These are phyloP conservation scores for Cyclopterus lumpus DNA, from an alignment of 2,797 vertebrate species.

Conservation along the genomic window DNA sequence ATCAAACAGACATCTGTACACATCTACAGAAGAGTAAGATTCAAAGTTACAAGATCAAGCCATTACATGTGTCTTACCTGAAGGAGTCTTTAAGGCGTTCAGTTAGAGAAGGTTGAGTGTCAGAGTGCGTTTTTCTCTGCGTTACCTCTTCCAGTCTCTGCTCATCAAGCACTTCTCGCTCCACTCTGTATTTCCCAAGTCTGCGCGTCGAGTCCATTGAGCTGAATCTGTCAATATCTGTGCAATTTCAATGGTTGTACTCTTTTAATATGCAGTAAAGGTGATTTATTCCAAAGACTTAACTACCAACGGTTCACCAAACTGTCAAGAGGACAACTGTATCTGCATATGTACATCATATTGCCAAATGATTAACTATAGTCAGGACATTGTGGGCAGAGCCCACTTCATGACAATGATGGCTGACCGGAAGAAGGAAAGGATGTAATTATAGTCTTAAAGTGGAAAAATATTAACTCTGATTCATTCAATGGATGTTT, in stretches of 20 bases:
- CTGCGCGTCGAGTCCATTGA: slow-evolving; percentile 67
- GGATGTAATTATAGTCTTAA: slow-evolving; percentile 18
- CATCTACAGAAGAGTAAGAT: background rate
- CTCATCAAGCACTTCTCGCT: slow-evolving; percentile 87
- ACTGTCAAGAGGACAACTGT: slow-evolving; percentile 11
- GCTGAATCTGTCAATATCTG: slow-evolving; percentile 20
- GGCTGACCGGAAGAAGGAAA: slow-evolving; percentile 16
- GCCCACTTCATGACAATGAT: slow-evolving; percentile 11
- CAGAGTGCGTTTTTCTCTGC: slow-evolving; percentile 70
- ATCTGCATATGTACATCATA: slow-evolving; percentile 46
- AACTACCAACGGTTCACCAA: background rate
- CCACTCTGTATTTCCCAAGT: slow-evolving; percentile 73
- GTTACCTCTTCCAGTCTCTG: slow-evolving; percentile 87
- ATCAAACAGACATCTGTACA: background rate
- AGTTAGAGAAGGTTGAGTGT: slow-evolving; percentile 54
- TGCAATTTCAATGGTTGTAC: background rate
- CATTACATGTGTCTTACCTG: slow-evolving; percentile 70
- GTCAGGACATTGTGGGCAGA: slow-evolving; percentile 53
- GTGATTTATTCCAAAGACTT: background rate
- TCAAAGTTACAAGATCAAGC: background rate
- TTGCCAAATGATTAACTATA: slow-evolving; percentile 69
- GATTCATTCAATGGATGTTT: slow-evolving; percentile 16
- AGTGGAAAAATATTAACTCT: slow-evolving; percentile 56
- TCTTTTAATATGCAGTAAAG: background rate
- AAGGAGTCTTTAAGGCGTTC: slow-evolving; percentile 75